These are phyloP conservation scores for Typhlichthys eigenmanni DNA, from an alignment of 2,797 vertebrate genomes.

Conservation along the genomic window DNA sequence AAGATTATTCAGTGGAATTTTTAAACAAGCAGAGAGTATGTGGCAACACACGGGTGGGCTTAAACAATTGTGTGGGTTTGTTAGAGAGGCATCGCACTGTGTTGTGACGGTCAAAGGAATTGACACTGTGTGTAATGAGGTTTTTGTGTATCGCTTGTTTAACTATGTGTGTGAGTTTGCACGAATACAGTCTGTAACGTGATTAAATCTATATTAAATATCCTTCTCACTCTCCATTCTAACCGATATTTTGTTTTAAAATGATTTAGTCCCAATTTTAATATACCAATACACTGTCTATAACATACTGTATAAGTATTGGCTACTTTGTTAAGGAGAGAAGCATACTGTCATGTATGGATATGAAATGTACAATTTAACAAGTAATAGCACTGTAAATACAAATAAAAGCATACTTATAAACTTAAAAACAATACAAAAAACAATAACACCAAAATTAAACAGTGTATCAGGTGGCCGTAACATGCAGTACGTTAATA, in stretches of 20 bases:
- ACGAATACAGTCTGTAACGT: not conserved
- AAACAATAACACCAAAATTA: too few relatives aligned
- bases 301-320: too few relatives aligned
- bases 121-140: conserved; percentile 11
- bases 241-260: too few relatives aligned
- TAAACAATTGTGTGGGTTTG: conserved; percentile 60
- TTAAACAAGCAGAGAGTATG: conserved; percentile 60
- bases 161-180: not conserved
- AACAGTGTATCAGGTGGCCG: not conserved
- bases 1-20: conserved; percentile 68
- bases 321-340: too few relatives aligned
- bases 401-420: too few relatives aligned
- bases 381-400: too few relatives aligned
- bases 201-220: not conserved
- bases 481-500: not conserved
- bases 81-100: conserved; percentile 42
- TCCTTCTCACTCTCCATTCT: not conserved
- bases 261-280: too few relatives aligned
- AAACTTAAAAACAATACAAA: too few relatives aligned
- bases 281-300: too few relatives aligned
- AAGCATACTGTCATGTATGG: too few relatives aligned
- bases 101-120: conserved; percentile 18
- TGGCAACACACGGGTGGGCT: conserved; percentile 46
- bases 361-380: too few relatives aligned
- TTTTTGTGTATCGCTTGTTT: not conserved